Percentiles rank a stretch among this genome's conserved stretches.
Evolutionary conservation across 2,888 invertebrate species (phyloP).

Genomic region (Thereva unica): DNA sequence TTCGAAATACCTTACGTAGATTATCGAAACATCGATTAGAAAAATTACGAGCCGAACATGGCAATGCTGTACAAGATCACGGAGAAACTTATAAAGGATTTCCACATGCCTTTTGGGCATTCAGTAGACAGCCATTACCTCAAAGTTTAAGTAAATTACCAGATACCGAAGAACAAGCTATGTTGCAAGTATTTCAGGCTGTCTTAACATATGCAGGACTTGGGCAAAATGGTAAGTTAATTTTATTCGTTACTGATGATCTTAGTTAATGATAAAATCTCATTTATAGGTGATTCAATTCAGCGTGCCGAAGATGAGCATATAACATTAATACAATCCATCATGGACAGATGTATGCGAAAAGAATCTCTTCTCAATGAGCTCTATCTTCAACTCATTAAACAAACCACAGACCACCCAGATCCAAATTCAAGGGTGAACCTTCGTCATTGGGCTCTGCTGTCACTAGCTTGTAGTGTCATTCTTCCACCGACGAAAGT

Average conservation of each 20-base stretch:
- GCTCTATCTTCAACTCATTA: constrained; percentile 87
- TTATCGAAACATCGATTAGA: constrained; percentile 84
- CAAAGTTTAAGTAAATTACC: constrained; percentile 84
- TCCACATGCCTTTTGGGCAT: constrained; percentile 87
- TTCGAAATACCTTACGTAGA: constrained; percentile 85
- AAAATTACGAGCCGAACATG: constrained; percentile 71
- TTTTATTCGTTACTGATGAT: not conserved
- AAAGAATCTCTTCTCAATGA: constrained; percentile 87
- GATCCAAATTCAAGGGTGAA: constrained; percentile 87
- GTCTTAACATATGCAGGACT: constrained; percentile 89
- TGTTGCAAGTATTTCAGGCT: constrained; percentile 85
- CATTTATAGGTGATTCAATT: constrained; percentile 63
- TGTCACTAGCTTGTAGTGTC: constrained; percentile 79
- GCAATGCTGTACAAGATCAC: constrained; percentile 66
- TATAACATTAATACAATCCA: constrained; percentile 82
- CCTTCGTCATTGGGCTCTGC: constrained; percentile 88
- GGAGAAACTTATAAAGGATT: constrained; percentile 87
- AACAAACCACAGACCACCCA: constrained; percentile 91
- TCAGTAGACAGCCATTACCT: constrained; percentile 76
- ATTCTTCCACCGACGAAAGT: constrained; percentile 85
- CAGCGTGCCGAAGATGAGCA: constrained; percentile 83
- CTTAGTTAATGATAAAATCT: not conserved
- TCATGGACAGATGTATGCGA: constrained; percentile 89
- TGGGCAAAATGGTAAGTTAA: constrained; percentile 64
- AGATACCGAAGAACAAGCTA: constrained; percentile 84